Evolutionary conservation across 2,888 invertebrate species (phyloP).

Genomic region (Cyaniris semiargus): DNA sequence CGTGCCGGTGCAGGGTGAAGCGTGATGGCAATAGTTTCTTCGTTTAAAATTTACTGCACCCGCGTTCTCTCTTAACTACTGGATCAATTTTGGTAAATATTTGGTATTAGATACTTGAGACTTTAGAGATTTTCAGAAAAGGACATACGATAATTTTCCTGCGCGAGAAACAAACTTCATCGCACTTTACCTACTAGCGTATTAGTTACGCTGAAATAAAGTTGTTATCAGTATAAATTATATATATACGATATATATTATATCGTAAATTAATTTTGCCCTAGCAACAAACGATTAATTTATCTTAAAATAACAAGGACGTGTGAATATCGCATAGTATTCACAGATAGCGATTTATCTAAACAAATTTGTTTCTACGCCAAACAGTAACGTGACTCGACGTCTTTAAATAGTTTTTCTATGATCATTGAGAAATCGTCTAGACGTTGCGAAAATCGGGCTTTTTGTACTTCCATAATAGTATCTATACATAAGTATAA

Average conservation of each 20-base stretch:
- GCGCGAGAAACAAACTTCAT: not conserved
- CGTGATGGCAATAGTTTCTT: too few relatives aligned
- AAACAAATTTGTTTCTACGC: not conserved
- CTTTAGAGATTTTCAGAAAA: too few relatives aligned
- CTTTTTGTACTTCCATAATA: not conserved
- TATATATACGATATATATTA: too few relatives aligned
- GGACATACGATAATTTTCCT: too few relatives aligned
- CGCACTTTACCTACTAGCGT: too few relatives aligned
- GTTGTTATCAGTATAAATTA: not conserved
- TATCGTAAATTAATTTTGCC: not conserved
- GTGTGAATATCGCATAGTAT: conserved; percentile 12
- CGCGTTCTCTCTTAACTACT: too few relatives aligned
- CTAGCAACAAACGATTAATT: not conserved
- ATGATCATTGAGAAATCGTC: conserved; percentile 7
- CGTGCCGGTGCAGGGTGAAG: too few relatives aligned
- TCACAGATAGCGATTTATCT: conserved; percentile 14
- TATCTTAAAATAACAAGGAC: conserved; percentile 9
- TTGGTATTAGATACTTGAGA: too few relatives aligned
- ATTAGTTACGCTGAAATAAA: not conserved
- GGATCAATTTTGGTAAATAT: too few relatives aligned
- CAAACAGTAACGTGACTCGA: not conserved
- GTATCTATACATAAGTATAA: too few relatives aligned
- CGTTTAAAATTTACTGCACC: too few relatives aligned
- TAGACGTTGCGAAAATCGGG: not conserved
- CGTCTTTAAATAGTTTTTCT: conserved; percentile 3